These are phyloP conservation scores for Tricholauxania praeusta DNA, from an alignment of 2,888 invertebrate genomes.

Conservation along the genomic window DNA sequence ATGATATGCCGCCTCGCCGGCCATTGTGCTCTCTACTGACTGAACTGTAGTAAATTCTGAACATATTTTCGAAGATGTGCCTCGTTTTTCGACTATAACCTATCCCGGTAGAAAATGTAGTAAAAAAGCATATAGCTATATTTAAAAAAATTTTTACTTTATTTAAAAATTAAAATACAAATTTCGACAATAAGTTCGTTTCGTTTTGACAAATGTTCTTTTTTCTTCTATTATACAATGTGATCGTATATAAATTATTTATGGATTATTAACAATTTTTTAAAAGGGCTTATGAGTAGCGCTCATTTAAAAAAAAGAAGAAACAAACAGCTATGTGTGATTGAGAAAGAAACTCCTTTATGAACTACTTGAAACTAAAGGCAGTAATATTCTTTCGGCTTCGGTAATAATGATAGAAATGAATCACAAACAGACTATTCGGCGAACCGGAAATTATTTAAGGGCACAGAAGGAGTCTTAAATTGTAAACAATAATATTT, in stretches of 20 bases:
- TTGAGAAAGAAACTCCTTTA: too few species aligned
- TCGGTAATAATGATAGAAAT: not conserved
- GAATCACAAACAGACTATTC: not conserved
- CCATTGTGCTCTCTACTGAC: too few species aligned
- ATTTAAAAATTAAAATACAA: conserved; percentile 32
- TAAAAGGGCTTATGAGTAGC: conserved; percentile 22
- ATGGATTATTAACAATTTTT: conserved; percentile 23
- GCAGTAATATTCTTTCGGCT: not conserved
- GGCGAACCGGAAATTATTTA: not conserved
- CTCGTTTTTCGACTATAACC: too few species aligned
- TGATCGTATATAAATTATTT: conserved; percentile 23
- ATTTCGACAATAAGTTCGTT: conserved; percentile 33
- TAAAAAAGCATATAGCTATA: not conserved
- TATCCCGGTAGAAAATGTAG: too few species aligned
- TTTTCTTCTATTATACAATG: conserved; percentile 10
- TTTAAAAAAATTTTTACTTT: conserved; percentile 15
- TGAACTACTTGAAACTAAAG: not conserved
- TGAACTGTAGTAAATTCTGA: too few species aligned
- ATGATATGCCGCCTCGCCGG: too few species aligned
- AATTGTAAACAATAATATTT: conserved; percentile 30
- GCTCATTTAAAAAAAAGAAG: conserved; percentile 8
- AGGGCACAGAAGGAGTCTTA: not conserved
- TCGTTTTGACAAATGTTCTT: conserved; percentile 28
- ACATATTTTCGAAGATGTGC: too few species aligned
- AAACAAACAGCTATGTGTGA: not conserved